These are phyloP conservation scores for Uloborus diversus DNA, from an alignment of 1,140 invertebrate species.

Conservation along the genomic window DNA sequence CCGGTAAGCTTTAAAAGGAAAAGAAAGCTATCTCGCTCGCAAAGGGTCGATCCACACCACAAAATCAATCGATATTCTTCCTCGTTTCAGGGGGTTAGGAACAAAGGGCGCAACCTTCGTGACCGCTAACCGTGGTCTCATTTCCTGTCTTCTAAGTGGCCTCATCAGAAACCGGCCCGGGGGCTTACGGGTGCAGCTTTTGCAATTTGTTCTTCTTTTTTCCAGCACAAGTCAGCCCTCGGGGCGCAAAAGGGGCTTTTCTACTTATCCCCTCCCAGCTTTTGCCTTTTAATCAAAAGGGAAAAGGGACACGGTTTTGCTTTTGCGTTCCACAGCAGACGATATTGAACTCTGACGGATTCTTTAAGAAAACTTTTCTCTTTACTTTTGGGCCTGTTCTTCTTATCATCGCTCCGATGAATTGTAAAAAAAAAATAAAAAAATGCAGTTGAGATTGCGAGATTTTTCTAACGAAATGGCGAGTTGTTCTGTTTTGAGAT, in stretches of 20 bases:
- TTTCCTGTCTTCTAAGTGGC: conserved; percentile 48
- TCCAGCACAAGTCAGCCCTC: background rate
- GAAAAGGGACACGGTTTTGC: conserved; percentile 8
- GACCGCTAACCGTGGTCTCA: conserved; percentile 44
- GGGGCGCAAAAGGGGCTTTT: no score
- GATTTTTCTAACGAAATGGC: no score
- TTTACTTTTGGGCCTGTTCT: no score
- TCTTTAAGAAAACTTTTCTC: conserved; percentile 22
- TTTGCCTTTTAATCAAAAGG: conserved; percentile 37
- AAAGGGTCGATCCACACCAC: background rate
- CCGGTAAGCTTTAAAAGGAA: no score
- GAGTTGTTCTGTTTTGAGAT: no score
- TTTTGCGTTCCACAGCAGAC: background rate
- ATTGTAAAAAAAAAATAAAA: background rate
- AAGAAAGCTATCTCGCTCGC: no score
- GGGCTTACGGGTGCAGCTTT: conserved; percentile 43
- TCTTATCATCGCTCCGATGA: background rate
- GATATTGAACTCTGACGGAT: conserved; percentile 28
- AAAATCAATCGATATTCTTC: background rate
- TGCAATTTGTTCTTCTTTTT: conserved; percentile 38
- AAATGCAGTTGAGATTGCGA: no score
- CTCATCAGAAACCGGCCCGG: conserved; percentile 41
- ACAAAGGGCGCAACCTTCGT: background rate
- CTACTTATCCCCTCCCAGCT: no score
- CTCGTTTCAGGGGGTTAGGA: background rate